A percentile compares a stretch with the other conserved stretches of the same genome.
Conservation (phyloP, 2,888 invertebrate genomes). For the Acleris sparsana region DNA sequence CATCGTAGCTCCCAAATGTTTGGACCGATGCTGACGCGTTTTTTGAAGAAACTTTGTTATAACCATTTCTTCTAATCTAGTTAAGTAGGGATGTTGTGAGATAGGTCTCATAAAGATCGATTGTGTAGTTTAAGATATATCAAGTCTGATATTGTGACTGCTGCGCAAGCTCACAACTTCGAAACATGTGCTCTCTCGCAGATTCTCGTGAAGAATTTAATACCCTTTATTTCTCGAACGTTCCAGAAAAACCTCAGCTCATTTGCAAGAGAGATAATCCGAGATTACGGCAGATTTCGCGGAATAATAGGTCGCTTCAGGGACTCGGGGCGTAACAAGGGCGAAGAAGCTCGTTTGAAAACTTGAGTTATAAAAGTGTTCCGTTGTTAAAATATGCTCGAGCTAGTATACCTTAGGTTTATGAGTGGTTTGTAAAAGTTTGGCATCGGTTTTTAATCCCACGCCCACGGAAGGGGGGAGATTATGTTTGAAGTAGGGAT, state of each 20-base stretch:
- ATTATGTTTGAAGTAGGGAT: too few relatives aligned
- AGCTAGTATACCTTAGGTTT: background rate
- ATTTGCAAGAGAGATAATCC: slow-evolving; percentile 15
- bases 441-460: background rate
- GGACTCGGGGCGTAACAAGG: slow-evolving; percentile 7
- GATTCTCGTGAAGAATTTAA: background rate
- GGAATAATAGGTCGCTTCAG: slow-evolving; percentile 13
- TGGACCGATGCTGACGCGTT: too few relatives aligned
- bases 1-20: too few relatives aligned
- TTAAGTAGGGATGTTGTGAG: too few relatives aligned
- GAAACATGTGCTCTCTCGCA: too few relatives aligned
- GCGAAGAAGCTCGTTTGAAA: slow-evolving; percentile 7
- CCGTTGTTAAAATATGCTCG: slow-evolving; percentile 8
- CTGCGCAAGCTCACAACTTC: too few relatives aligned
- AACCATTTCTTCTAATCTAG: too few relatives aligned
- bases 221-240: slow-evolving; percentile 8
- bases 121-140: too few relatives aligned
- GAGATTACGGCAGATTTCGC: slow-evolving; percentile 13
- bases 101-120: too few relatives aligned
- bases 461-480: too few relatives aligned
- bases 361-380: slow-evolving; percentile 8
- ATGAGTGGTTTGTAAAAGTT: background rate
- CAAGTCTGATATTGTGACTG: too few relatives aligned
- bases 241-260: slow-evolving; percentile 17
- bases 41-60: too few relatives aligned